Conservation (phyloP, 1,140 invertebrate species). For the Formica selysi region DNA sequence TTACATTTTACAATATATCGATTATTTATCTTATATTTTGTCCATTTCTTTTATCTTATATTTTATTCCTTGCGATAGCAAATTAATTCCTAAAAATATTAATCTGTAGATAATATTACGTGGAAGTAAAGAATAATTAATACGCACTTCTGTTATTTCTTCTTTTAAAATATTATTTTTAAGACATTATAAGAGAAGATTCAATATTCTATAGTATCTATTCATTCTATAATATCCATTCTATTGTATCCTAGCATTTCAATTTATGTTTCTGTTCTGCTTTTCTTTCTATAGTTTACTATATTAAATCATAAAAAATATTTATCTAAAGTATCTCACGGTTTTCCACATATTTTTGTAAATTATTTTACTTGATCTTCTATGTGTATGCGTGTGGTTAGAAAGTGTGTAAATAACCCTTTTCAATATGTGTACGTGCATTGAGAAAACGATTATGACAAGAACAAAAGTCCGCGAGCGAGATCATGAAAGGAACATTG, state of each 20-base stretch:
- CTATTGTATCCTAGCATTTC: neutral
- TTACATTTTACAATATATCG: neutral
- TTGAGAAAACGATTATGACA: neutral
- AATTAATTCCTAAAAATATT: constrained; percentile 23
- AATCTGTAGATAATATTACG: neutral
- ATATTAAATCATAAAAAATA: constrained; percentile 2
- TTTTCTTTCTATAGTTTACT: neutral
- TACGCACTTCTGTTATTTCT: neutral
- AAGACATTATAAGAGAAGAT: neutral
- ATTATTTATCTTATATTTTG: constrained; percentile 1
- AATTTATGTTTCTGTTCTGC: neutral
- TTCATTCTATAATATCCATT: no score
- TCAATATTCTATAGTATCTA: neutral
- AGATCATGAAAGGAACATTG: constrained; percentile 53
- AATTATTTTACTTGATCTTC: neutral
- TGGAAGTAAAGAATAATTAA: neutral
- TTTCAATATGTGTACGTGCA: neutral
- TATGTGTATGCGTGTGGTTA: neutral
- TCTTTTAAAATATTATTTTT: neutral
- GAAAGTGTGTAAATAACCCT: constrained; percentile 9
- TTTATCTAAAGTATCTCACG: neutral
- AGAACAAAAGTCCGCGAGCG: neutral
- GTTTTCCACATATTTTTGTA: neutral
- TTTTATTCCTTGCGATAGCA: neutral
- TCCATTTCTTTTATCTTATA: neutral